Conservation (phyloP, 2,797 vertebrate genomes). For the Rallus crepitans region DNA sequence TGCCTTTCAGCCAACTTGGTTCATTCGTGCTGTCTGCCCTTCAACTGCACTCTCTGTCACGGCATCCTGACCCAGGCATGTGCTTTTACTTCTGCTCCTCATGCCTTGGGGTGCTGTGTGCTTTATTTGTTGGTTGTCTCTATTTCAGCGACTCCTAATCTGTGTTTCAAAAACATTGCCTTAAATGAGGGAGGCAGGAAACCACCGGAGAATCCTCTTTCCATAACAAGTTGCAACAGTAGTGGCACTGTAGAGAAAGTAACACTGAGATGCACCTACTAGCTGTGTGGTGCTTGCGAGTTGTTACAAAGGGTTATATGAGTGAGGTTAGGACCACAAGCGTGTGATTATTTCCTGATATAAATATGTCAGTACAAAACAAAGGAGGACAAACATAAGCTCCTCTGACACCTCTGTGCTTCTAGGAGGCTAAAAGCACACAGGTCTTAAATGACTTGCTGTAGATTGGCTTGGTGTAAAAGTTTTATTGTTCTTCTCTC, state of each 20-base stretch:
- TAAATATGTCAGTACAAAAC: not conserved
- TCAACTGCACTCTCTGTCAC: not conserved
- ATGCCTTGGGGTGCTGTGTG: not conserved
- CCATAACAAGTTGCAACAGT: not conserved
- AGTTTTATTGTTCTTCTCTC: not conserved
- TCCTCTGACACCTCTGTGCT: not conserved
- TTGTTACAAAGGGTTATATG: not conserved
- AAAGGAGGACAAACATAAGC: not conserved
- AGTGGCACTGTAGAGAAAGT: not conserved
- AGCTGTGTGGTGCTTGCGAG: not conserved
- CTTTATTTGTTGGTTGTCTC: not conserved
- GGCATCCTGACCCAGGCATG: not conserved
- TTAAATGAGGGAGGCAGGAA: not conserved
- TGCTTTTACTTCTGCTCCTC: not conserved
- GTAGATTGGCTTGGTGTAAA: not conserved
- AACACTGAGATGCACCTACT: not conserved
- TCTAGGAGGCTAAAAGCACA: not conserved
- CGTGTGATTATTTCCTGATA: not conserved
- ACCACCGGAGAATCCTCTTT: not conserved
- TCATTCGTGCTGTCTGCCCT: conserved; percentile 26
- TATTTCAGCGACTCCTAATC: not conserved
- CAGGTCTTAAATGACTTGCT: not conserved
- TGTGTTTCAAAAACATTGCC: not conserved
- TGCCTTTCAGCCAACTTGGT: conserved; percentile 31
- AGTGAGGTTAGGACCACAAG: not conserved